These are phyloP conservation scores for Erinaceus europaeus DNA, from an alignment of 2,113 vertebrate species.

Conservation along the genomic window DNA sequence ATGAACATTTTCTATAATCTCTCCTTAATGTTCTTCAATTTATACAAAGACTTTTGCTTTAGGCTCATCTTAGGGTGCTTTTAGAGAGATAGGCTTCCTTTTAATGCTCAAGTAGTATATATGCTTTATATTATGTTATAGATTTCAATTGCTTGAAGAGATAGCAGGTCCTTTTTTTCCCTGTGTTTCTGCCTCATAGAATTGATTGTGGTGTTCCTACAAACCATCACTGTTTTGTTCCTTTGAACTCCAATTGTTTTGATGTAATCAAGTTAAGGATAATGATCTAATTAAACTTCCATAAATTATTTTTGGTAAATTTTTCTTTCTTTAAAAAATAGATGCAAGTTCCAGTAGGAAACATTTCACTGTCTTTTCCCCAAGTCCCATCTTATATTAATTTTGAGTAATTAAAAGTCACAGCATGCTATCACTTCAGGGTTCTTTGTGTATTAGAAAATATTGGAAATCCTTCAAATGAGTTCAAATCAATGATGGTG, in stretches of 20 bases:
- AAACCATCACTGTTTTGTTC: too few species aligned
- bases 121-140: background rate
- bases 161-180: background rate
- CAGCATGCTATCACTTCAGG: background rate
- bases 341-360: constrained; percentile 13
- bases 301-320: constrained; percentile 7
- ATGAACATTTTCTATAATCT: background rate
- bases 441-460: constrained; percentile 7
- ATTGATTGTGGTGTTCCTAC: background rate
- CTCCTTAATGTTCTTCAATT: background rate
- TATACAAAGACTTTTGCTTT: constrained; percentile 5
- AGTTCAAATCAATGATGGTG: background rate
- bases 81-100: background rate
- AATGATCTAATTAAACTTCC: constrained; percentile 24
- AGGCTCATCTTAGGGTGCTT: background rate
- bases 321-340: background rate
- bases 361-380: background rate
- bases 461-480: background rate
- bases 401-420: constrained; percentile 25
- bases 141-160: background rate
- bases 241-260: background rate
- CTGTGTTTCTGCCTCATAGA: background rate
- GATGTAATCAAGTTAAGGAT: constrained; percentile 30
- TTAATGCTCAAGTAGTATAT: background rate
- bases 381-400: background rate